Evolutionary conservation across 1,140 invertebrate genomes (phyloP).

Genomic region (Pectinophora gossypiella): DNA sequence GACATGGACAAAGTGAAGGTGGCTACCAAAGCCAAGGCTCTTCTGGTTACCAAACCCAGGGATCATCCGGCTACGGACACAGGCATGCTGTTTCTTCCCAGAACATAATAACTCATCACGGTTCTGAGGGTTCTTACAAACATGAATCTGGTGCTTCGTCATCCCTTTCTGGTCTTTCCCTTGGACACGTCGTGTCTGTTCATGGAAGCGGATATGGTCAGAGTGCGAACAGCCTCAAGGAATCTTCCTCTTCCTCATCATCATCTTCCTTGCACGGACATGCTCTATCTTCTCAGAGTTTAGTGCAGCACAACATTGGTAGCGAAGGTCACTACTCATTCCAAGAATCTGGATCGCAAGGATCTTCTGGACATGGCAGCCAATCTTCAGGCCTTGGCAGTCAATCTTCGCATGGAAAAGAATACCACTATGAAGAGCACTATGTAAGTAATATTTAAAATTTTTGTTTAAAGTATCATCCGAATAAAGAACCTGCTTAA

Average conservation of each 20-base stretch:
- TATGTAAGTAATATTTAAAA: conserved; percentile 14
- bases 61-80: neutral
- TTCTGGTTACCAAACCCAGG: neutral
- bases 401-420: neutral
- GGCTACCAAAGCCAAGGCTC: neutral
- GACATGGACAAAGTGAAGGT: neutral
- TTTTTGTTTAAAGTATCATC: too few relatives aligned
- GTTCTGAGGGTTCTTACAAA: neutral
- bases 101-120: neutral
- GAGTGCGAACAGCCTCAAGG: neutral
- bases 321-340: neutral
- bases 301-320: neutral
- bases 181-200: neutral
- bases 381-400: neutral
- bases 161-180: neutral
- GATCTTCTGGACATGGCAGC: neutral
- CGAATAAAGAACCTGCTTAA: too few relatives aligned
- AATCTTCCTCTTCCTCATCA: neutral
- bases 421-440: conserved; percentile 15
- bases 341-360: neutral
- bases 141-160: neutral
- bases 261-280: neutral
- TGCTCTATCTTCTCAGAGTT: neutral
- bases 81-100: neutral
- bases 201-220: neutral